Base-by-base conservation (phyloP, 2,797 vertebrate genomes). In the Semotilus atromaculatus region DNA sequence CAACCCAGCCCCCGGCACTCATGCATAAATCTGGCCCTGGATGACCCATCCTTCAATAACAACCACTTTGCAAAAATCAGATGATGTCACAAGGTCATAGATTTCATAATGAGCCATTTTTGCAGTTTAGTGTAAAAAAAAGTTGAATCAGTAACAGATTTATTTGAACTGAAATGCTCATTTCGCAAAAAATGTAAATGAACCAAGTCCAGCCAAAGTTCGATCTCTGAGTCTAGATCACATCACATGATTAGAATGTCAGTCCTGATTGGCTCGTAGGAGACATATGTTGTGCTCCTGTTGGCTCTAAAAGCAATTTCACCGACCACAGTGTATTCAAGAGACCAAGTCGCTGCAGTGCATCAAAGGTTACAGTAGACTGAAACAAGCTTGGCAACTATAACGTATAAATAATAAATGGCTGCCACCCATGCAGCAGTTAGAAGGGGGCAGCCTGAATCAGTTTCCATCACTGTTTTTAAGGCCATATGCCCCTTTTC, bases 401-500 rank as follows among this genome's bases (percentile, higher is more conserved):
- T 34, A 82, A 70, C 62, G 40, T 55, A 86, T 89, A 79, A 90
- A 88, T 89, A 89, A 91, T 91, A 92, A 93, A 93, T 88, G 87
- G 83, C 87, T 90, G 89, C 92, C 94, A 93, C 94, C 93, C 93
- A 93, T 93, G 89, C 89, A 91, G 93, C 84, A 88, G 91, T 92
- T 89, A 86, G 89, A 53, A 3, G 89, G 89, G 86, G 88, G 84
- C 75, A 82, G 80, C 68, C 85, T 64, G 88, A 89, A 85, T 86
- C 88, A 80, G 87, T 88, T 88, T 87, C 90, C 89, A 89, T 93
- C 88, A 91, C 89, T 79, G n/a, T 92, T 88, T 93, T 94, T 90
- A 89, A 91, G 93, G 91, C 93, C 93, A 93, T 92, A 93, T 94
- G 94, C 93, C 93, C 93, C 92, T 93, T 94, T 94, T 95, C 94